phyloP scores from a whole-genome alignment of 2,113 vertebrate genomes.

The Leptobrachium ailaonicum region DNA sequence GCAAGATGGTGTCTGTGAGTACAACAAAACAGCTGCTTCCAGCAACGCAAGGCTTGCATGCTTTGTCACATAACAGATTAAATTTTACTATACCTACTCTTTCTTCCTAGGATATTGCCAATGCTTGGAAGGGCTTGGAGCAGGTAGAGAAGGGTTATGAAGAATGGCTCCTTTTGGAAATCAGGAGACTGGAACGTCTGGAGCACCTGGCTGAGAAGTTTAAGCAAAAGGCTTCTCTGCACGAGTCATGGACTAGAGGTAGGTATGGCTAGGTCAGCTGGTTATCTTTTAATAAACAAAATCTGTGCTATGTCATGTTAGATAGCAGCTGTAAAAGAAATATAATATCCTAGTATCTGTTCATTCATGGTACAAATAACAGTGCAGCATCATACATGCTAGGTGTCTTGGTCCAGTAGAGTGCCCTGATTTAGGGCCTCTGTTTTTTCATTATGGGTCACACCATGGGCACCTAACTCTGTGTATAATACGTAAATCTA shows the following conservation, averaged over 20 bases:
- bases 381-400: too few species aligned
- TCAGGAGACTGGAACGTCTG: constrained; percentile 84
- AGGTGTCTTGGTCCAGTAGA: too few species aligned
- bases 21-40: neutral
- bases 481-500: too few species aligned
- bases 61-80: neutral
- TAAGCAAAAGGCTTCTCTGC: constrained; percentile 85
- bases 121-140: constrained; percentile 87
- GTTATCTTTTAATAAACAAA: too few species aligned
- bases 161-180: constrained; percentile 91
- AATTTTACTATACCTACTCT: neutral
- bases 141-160: constrained; percentile 89
- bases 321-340: too few species aligned
- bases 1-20: constrained; percentile 92
- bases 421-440: too few species aligned
- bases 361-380: too few species aligned
- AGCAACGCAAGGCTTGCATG: neutral
- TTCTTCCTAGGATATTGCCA: constrained; percentile 80
- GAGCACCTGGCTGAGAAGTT: constrained; percentile 92
- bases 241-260: constrained; percentile 87
- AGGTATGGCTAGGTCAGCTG: neutral
- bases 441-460: too few species aligned
- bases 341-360: too few species aligned
- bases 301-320: too few species aligned
- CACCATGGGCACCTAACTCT: too few species aligned